Percentiles rank a stretch among this genome's conserved stretches.
Conservation (phyloP, 2,797 vertebrate genomes). For the Naso thynnoides region DNA sequence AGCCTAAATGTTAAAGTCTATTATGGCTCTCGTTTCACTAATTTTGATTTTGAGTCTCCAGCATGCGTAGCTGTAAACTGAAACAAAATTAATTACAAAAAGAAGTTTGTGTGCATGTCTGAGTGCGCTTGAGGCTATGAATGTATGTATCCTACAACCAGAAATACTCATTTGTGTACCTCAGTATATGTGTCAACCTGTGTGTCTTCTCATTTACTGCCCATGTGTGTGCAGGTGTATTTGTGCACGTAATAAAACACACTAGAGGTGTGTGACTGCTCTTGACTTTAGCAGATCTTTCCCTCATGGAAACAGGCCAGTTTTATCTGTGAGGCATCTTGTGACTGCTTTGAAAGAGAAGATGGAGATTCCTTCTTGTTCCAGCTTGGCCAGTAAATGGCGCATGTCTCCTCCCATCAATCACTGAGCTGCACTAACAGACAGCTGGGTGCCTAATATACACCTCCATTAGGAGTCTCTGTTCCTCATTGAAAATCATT, state of each 20-base stretch:
- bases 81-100: constrained; percentile 50
- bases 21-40: constrained; percentile 31
- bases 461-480: constrained; percentile 76
- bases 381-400: constrained; percentile 84
- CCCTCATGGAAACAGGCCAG: constrained; percentile 76
- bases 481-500: constrained; percentile 69
- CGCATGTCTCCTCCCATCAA: constrained; percentile 84
- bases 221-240: constrained; percentile 12
- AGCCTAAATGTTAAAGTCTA: constrained; percentile 5
- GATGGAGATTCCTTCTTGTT: constrained; percentile 83
- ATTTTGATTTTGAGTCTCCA: constrained; percentile 55
- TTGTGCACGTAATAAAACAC: constrained; percentile 36
- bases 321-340: constrained; percentile 77
- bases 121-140: constrained; percentile 19
- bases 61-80: constrained; percentile 40
- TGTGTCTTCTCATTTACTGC: constrained; percentile 27
- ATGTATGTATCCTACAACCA: not conserved
- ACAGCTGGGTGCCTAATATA: constrained; percentile 83
- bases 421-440: constrained; percentile 77
- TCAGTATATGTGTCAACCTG: constrained; percentile 16
- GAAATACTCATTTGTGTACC: constrained; percentile 25
- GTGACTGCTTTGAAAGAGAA: constrained; percentile 80
- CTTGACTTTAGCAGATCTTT: constrained; percentile 62
- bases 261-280: constrained; percentile 53
- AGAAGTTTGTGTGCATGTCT: constrained; percentile 35